Conservation (phyloP, 2,113 vertebrate genomes). For the Chelonoidis abingdonii region DNA sequence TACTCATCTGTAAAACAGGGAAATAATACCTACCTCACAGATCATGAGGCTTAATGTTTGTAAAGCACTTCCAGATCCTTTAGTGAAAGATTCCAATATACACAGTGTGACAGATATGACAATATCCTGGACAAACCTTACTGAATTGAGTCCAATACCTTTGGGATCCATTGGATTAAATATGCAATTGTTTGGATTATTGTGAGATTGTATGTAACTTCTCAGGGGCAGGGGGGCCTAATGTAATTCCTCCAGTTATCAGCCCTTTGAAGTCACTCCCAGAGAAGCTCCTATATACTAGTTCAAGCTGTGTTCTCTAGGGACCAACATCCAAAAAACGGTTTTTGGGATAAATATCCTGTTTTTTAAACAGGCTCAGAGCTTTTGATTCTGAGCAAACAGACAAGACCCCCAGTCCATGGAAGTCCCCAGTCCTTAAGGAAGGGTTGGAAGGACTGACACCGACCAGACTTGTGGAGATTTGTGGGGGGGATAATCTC, state of each 20-base stretch:
- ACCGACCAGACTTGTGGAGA: too few relatives aligned
- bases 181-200: neutral
- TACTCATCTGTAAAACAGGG: neutral
- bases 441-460: too few relatives aligned
- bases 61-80: neutral
- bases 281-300: neutral
- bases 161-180: neutral
- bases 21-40: rapidly evolving
- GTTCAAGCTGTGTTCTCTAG: neutral
- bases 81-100: neutral
- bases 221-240: neutral
- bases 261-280: neutral
- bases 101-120: rapidly evolving
- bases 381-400: too few relatives aligned
- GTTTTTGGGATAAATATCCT: too few relatives aligned
- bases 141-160: neutral
- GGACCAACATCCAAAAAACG: too few relatives aligned
- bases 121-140: neutral
- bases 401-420: too few relatives aligned
- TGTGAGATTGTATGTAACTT: neutral
- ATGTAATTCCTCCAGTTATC: neutral
- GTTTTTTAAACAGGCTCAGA: too few relatives aligned
- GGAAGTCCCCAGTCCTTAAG: too few relatives aligned
- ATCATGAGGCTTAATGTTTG: neutral
- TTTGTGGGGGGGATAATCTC: too few relatives aligned